Percentiles rank a stretch among this genome's conserved stretches.
Conservation (phyloP, 1,140 invertebrate genomes). For the Nasonia vitripennis region DNA sequence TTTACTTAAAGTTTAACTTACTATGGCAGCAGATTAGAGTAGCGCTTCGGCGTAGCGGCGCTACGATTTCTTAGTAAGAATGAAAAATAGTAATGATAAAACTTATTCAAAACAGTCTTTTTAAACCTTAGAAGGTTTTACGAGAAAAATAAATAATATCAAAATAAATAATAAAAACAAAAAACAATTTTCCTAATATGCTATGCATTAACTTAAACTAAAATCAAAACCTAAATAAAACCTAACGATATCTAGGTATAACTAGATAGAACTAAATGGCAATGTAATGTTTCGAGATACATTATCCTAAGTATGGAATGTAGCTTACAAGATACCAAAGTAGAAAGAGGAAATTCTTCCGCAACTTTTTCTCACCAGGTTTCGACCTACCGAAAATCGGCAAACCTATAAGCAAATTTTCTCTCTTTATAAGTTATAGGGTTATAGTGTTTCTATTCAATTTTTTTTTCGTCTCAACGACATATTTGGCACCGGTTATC, state of each 20-base stretch:
- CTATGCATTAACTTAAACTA: conserved; percentile 24
- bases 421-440: conserved; percentile 5
- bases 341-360: conserved; percentile 5
- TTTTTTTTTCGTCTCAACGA: conserved; percentile 16
- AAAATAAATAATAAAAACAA: conserved; percentile 2
- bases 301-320: not conserved
- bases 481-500: conserved; percentile 48
- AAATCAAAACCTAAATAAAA: not conserved
- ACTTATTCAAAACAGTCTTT: conserved; percentile 37
- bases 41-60: too few relatives aligned
- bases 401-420: not conserved
- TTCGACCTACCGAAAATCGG: not conserved
- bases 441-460: not conserved
- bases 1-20: not conserved
- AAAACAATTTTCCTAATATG: conserved; percentile 6
- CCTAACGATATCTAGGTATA: not conserved
- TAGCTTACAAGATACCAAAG: conserved; percentile 8
- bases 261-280: not conserved
- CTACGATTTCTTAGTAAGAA: not conserved
- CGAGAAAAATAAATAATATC: conserved; percentile 5
- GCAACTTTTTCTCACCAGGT: not conserved
- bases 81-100: conserved; percentile 10
- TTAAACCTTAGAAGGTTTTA: not conserved
- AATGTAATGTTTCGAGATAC: not conserved
- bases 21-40: not conserved